Evolutionary conservation across 2,888 invertebrate species (phyloP), one percentile per base, ranked within the genome.

Genomic region (Keiferia lycopersicella): DNA sequence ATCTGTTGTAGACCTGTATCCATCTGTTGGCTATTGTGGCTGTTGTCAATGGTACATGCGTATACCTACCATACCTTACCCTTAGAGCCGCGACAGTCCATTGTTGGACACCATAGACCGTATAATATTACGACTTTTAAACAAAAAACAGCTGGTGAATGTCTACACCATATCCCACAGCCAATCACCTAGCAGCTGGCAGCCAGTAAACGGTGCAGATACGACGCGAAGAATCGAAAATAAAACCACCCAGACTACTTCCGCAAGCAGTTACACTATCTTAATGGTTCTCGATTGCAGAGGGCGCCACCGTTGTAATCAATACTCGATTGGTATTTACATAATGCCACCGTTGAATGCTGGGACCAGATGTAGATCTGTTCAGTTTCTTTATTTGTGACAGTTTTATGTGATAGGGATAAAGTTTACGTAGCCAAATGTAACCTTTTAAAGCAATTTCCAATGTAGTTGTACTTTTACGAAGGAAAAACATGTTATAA

Each of bases 281-380:
- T 68, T 69, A 68, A 69, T 68, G 62, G 68, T 66, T 59, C 64
- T 58, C 39, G 62, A 67, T 65, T 68, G 68, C 74, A 64, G 69
- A 66, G 66, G 51, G 22, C 22, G 26, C 51, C 51, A 20, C 14
- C 14, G 51, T 22, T 22, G 22, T 14, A 66, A 70, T 68, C 74
- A 71, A 71, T 72, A 72, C 69, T 73, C 66, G 69, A 73, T 70
- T 69, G 58, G 57, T 68, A 73, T 74, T 75, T 69, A 66, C 73
- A 73, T 75, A 73, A 72, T 71, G 64, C 57, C 62, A 30, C 60
- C 51, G 18, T 18, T 22, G 51, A 20, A 51, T 11, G 51, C 18
- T 51, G 18, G 18, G 11, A 45, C 11, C 45, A 45, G 45, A 45
- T 45, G 45, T 2, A n/a, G 1, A 45, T 12, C 14, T 41, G 12